A percentile compares a stretch with the other conserved stretches of the same genome.
phyloP scores from a whole-genome alignment of 2,888 invertebrate genomes.

The Synergus laeviventris region DNA sequence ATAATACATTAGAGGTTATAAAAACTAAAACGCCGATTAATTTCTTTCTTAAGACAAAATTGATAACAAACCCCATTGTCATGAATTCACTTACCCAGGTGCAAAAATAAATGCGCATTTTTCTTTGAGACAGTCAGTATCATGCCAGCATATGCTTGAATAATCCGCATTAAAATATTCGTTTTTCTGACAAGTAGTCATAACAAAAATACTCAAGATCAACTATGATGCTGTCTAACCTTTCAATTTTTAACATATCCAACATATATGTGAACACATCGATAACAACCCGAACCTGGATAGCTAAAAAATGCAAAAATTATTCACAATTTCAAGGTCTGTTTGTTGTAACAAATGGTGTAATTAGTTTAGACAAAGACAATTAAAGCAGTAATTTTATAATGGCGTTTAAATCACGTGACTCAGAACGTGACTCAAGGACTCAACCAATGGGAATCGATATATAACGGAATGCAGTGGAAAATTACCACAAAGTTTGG shows the following conservation, averaged over 20 bases:
- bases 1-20: constrained; percentile 16
- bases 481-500: constrained; percentile 24
- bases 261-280: neutral
- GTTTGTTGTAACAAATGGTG: neutral
- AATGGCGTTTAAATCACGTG: constrained; percentile 24
- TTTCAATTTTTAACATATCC: too few relatives aligned
- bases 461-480: neutral
- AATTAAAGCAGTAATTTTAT: constrained; percentile 14
- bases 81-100: constrained; percentile 13
- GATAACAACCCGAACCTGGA: neutral
- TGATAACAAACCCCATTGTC: neutral
- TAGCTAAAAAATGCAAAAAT: constrained; percentile 1
- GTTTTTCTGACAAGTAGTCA: constrained; percentile 18
- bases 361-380: constrained; percentile 17
- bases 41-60: neutral
- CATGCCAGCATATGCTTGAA: constrained; percentile 24
- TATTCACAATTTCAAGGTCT: constrained; percentile 21
- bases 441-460: neutral
- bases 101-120: constrained; percentile 26
- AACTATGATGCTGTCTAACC: neutral
- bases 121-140: neutral
- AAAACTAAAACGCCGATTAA: neutral
- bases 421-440: neutral
- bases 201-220: constrained; percentile 21
- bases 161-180: neutral